phyloP scores from a whole-genome alignment of 2,797 vertebrate species.

The Sebastes reedi region DNA sequence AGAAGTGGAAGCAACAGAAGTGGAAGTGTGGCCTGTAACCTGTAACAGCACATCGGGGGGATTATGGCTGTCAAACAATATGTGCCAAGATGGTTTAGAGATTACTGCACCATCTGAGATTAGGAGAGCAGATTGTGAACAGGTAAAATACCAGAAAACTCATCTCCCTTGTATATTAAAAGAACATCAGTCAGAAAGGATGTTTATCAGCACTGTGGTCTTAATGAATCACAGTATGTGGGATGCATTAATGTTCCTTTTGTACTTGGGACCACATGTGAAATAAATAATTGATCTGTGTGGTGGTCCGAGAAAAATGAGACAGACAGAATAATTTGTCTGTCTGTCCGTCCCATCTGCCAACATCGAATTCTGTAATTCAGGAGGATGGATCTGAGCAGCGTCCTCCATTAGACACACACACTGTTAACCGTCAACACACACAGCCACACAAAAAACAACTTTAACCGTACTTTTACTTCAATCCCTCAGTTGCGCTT shows the following conservation, averaged over 20 bases:
- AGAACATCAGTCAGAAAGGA: not conserved
- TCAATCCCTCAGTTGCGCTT: not conserved
- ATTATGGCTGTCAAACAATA: slow-evolving; percentile 71
- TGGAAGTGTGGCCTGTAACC: slow-evolving; percentile 73
- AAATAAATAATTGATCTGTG: slow-evolving; percentile 85
- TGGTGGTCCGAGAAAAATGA: slow-evolving; percentile 70
- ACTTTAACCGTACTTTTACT: not conserved
- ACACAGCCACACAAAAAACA: not conserved
- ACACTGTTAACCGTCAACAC: not conserved
- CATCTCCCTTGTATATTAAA: not conserved
- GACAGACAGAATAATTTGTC: slow-evolving; percentile 78
- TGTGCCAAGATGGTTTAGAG: slow-evolving; percentile 61
- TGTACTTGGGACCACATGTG: slow-evolving; percentile 47
- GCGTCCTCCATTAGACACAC: not conserved
- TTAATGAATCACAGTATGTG: slow-evolving; percentile 60
- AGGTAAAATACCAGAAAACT: not conserved
- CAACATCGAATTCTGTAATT: slow-evolving; percentile 41
- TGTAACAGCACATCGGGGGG: slow-evolving; percentile 58
- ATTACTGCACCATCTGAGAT: slow-evolving; percentile 35
- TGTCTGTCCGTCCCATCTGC: slow-evolving; percentile 80
- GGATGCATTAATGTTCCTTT: slow-evolving; percentile 61
- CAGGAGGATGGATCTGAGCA: slow-evolving; percentile 28
- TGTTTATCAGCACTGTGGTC: not conserved
- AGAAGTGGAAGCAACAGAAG: slow-evolving; percentile 69
- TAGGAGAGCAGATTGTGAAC: not conserved